Conservation (phyloP, 2,113 vertebrate genomes). For the Motacilla alba region DNA sequence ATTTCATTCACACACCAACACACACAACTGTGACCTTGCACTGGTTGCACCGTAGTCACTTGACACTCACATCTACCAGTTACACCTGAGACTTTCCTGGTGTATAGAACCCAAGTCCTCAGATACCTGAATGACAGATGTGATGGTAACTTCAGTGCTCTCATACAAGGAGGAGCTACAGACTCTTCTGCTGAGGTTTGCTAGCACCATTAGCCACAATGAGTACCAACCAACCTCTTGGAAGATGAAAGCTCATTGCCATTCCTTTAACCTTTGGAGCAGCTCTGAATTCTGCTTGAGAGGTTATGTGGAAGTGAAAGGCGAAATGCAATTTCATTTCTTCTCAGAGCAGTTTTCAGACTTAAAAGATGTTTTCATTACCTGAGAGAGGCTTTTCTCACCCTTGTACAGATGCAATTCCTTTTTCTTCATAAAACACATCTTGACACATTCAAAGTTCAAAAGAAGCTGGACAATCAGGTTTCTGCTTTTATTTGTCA, state of each 20-base stretch:
- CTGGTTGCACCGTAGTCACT: neutral
- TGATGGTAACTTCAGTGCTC: neutral
- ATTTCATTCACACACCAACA: neutral
- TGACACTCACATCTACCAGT: neutral
- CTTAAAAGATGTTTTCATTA: neutral
- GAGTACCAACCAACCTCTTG: neutral
- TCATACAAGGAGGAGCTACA: neutral
- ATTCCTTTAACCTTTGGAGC: neutral
- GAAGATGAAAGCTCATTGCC: neutral
- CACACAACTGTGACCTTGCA: neutral
- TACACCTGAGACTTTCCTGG: neutral
- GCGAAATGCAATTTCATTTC: neutral
- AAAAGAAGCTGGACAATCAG: neutral
- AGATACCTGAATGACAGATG: neutral
- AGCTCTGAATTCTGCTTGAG: neutral
- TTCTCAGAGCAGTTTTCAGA: neutral
- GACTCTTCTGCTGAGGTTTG: neutral
- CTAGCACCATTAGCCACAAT: neutral
- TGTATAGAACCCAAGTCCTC: neutral
- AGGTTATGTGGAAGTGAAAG: neutral
- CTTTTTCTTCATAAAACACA: neutral
- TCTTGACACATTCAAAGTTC: neutral
- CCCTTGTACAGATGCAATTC: neutral
- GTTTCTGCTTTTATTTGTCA: neutral
- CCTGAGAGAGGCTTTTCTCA: neutral